Conservation (phyloP, 2,113 vertebrate genomes). For the Alces alces region DNA sequence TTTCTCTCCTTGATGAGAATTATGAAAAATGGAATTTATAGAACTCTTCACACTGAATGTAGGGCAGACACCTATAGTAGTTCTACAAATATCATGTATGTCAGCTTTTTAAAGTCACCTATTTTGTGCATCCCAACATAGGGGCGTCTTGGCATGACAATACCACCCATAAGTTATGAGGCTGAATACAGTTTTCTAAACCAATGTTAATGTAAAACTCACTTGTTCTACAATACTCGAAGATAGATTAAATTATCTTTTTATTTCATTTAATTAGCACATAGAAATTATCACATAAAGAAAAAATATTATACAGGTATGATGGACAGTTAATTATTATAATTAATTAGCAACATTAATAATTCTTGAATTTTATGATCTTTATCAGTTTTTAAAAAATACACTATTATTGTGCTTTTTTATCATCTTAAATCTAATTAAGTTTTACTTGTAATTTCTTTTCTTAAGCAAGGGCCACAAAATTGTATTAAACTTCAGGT, state of each 20-base stretch:
- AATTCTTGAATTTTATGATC: background rate
- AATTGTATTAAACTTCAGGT: background rate
- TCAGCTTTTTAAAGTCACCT: background rate
- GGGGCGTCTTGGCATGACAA: background rate
- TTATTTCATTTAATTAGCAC: background rate
- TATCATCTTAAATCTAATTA: background rate
- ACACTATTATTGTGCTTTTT: background rate
- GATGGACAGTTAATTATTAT: background rate
- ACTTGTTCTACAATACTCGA: background rate
- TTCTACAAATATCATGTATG: background rate
- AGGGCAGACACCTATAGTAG: background rate
- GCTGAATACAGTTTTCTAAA: background rate
- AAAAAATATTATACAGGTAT: background rate
- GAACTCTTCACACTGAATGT: background rate
- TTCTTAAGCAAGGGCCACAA: background rate
- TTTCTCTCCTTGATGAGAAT: background rate
- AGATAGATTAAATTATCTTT: background rate
- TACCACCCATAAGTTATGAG: background rate
- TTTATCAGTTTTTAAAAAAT: background rate
- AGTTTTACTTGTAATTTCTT: background rate
- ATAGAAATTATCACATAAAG: background rate
- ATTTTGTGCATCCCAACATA: background rate
- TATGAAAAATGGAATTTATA: background rate
- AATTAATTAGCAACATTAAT: background rate
- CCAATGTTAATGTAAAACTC: background rate